These are phyloP conservation scores for Zonitis immaculata DNA, from an alignment of 2,888 invertebrate genomes.

Conservation along the genomic window DNA sequence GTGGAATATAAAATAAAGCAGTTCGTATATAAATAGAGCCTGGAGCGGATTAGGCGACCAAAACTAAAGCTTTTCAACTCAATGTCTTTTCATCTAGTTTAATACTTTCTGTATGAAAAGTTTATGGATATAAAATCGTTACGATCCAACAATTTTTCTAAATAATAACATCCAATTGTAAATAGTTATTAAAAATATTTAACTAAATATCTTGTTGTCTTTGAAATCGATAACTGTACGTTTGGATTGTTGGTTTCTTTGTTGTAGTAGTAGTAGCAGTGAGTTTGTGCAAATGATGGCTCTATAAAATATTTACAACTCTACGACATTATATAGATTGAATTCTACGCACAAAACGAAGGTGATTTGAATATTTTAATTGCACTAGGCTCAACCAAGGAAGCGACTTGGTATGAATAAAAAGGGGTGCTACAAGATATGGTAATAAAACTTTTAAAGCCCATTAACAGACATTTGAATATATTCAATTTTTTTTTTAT, in stretches of 20 bases:
- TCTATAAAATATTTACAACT: conserved; percentile 31
- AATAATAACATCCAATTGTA: too few relatives aligned
- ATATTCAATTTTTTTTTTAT: neutral
- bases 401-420: neutral
- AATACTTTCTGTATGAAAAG: too few relatives aligned
- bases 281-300: conserved; percentile 23
- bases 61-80: neutral
- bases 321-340: conserved; percentile 20
- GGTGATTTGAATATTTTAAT: conserved; percentile 40
- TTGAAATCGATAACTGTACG: neutral
- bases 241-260: too few relatives aligned
- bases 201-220: too few relatives aligned
- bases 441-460: conserved; percentile 16
- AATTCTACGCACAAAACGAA: conserved; percentile 24
- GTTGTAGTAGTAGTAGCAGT: too few relatives aligned
- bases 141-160: too few relatives aligned
- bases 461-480: conserved; percentile 9
- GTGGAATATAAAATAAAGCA: conserved; percentile 38
- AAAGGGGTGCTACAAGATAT: conserved; percentile 4
- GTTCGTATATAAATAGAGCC: conserved; percentile 23
- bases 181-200: too few relatives aligned
- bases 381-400: conserved; percentile 22
- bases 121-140: conserved; percentile 9
- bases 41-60: conserved; percentile 28
- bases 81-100: too few relatives aligned